Conservation (phyloP, 1,140 invertebrate genomes). For the Lasaia peninsularis region DNA sequence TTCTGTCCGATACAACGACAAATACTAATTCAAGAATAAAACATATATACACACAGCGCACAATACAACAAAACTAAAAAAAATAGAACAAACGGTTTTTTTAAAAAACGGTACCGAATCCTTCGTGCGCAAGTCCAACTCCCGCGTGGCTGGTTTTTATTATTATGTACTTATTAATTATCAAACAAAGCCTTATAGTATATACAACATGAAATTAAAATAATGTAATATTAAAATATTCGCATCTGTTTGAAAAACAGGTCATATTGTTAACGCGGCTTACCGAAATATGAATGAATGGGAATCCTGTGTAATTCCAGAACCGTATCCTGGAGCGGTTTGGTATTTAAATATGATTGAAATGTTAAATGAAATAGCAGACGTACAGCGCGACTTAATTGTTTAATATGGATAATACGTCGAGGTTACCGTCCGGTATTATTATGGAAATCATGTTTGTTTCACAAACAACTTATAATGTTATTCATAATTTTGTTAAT, state of each 20-base stretch:
- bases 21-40: too few species aligned
- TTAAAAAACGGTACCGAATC: too few species aligned
- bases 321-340: constrained; percentile 5
- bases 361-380: constrained; percentile 6
- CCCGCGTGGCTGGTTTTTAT: too few species aligned
- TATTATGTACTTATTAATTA: too few species aligned
- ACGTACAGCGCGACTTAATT: constrained; percentile 1
- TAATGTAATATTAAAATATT: neutral
- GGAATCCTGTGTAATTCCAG: neutral
- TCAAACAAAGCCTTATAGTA: too few species aligned
- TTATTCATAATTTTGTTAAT: neutral
- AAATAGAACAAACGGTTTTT: too few species aligned
- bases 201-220: neutral
- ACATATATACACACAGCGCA: too few species aligned
- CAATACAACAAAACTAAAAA: too few species aligned
- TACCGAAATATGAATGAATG: constrained; percentile 9
- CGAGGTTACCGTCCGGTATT: neutral
- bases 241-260: neutral
- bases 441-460: neutral
- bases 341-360: constrained; percentile 10
- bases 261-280: neutral
- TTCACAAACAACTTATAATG: neutral
- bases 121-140: too few species aligned
- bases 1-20: too few species aligned
- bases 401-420: constrained; percentile 9